Base-by-base conservation (phyloP, 2,888 invertebrate species). In the Mystacides longicornis region DNA sequence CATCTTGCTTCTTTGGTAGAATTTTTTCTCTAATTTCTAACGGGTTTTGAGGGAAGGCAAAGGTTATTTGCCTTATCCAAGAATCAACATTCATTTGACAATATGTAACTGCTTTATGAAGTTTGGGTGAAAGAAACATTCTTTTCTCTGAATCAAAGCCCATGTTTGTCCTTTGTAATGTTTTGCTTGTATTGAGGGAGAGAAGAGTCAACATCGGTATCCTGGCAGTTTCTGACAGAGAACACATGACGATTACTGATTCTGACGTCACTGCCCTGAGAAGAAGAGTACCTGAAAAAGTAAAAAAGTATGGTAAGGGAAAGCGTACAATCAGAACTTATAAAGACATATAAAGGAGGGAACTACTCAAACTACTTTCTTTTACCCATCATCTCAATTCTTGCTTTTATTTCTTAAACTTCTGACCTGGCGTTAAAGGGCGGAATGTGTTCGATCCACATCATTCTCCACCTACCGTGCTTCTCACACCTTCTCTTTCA, bases 191-290 rank as follows among this genome's bases (percentile, higher is more conserved):
- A 64, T 75, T 75, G 23, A 77, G 69, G 1, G 77, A 71, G 5
- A 77, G 71, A 14, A 77, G 71, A 47, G 78, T 74, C 18, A 85
- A 67, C n/a, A 71, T 67, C 42, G 72, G 70, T 63, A 71, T 69
- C 22, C 78, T 73, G 59, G 74, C 71, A 65, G 77, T 71, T 54
- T 80, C 77, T 1, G 81, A 79, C 46, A 84, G 73, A 5, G 82
- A 79, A 67, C 83, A 83, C 67, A 82, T 82, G 63, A 85, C 79
- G 63, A 85, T 72, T 23, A 85, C 80, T 18, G 83, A 81, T 67
- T 83, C 83, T 56, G 81, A 81, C 62, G 79, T 77, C 60, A 81
- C 79, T 63, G 78, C 78, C 64, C 83, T 81, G 64, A 85, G 71
- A 56, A 82, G 72, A 62, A 84, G 79, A 60, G 73, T 71, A 61